These are phyloP conservation scores for Sesia bembeciformis DNA, from an alignment of 2,888 invertebrate species.

Conservation along the genomic window DNA sequence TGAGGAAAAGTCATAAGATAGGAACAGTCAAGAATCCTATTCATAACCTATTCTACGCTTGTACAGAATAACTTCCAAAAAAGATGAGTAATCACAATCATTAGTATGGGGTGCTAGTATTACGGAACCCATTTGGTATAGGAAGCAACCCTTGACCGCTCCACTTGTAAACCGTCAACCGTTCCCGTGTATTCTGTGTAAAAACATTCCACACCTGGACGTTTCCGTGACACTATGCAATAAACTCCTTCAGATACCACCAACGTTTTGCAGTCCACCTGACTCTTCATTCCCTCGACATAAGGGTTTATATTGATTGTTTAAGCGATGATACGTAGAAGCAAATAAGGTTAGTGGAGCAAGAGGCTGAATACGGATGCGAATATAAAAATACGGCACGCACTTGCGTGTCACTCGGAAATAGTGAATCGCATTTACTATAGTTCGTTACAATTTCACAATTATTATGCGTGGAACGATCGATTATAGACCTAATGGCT, in stretches of 20 bases:
- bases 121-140: neutral
- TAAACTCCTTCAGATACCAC: constrained; percentile 37
- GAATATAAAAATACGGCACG: constrained; percentile 50
- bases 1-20: too few species aligned
- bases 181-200: constrained; percentile 51
- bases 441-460: too few species aligned
- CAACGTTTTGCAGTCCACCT: constrained; percentile 9
- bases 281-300: constrained; percentile 9
- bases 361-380: constrained; percentile 55
- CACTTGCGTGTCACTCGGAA: constrained; percentile 35
- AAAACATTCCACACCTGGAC: constrained; percentile 65
- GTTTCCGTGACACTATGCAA: constrained; percentile 61
- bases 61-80: too few species aligned
- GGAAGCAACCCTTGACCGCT: neutral
- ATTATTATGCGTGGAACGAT: too few species aligned
- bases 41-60: too few species aligned
- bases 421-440: constrained; percentile 1
- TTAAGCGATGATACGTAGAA: constrained; percentile 15
- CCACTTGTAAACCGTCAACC: constrained; percentile 34
- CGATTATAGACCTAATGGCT: too few species aligned
- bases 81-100: too few species aligned
- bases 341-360: constrained; percentile 57
- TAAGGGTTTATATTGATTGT: constrained; percentile 17
- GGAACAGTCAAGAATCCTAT: too few species aligned
- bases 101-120: neutral